Evolutionary conservation across 2,888 invertebrate species (phyloP).

Genomic region (Thalpophila matura): DNA sequence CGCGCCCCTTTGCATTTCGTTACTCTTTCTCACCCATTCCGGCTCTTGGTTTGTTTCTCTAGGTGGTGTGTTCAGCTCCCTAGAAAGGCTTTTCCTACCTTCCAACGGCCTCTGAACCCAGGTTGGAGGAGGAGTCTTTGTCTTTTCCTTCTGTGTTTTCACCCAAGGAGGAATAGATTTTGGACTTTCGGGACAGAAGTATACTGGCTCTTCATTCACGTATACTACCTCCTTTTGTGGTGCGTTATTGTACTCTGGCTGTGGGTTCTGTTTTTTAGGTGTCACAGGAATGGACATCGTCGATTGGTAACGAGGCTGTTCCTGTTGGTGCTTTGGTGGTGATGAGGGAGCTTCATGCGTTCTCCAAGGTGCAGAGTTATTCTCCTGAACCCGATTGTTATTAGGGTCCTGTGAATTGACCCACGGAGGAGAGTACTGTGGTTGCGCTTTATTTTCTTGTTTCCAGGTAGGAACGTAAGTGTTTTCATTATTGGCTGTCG

Average conservation of each 20-base stretch:
- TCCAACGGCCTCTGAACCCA: conserved; percentile 87
- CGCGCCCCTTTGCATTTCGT: conserved; percentile 80
- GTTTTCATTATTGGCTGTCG: conserved; percentile 69
- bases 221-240: conserved; percentile 85
- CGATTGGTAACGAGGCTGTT: conserved; percentile 85
- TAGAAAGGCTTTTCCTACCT: conserved; percentile 78
- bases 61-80: conserved; percentile 84
- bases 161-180: conserved; percentile 87
- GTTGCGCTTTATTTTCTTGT: conserved; percentile 76
- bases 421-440: conserved; percentile 81
- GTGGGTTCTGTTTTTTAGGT: conserved; percentile 78
- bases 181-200: conserved; percentile 86
- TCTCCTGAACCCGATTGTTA: conserved; percentile 78
- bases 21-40: conserved; percentile 87
- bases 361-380: conserved; percentile 74
- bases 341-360: conserved; percentile 72
- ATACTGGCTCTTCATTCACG: conserved; percentile 86
- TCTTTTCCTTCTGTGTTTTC: conserved; percentile 87
- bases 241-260: conserved; percentile 77
- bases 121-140: conserved; percentile 87
- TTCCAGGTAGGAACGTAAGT: conserved; percentile 78
- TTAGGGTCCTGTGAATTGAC: conserved; percentile 74
- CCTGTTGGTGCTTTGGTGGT: conserved; percentile 71
- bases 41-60: conserved; percentile 83
- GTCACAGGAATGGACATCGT: conserved; percentile 88